A percentile compares a stretch with the other conserved stretches of the same genome.
phyloP scores from a whole-genome alignment of 1,140 invertebrate genomes.

The Zaprionus davidi region DNA sequence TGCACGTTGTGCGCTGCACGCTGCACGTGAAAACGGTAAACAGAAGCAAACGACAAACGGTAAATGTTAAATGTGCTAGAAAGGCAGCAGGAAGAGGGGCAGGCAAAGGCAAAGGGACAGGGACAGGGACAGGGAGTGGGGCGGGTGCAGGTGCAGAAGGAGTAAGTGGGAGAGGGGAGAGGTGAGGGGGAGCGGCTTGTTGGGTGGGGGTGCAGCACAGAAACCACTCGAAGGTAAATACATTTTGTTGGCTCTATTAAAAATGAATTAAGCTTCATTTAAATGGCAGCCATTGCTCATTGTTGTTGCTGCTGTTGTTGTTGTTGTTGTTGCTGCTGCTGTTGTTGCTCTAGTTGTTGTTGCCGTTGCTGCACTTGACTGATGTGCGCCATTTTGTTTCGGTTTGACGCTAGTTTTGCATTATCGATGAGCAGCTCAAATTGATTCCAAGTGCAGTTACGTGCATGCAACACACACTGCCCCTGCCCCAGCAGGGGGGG shows the following conservation, averaged over 20 bases:
- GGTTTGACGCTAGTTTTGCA: conserved; percentile 49
- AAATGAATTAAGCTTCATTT: conserved; percentile 69
- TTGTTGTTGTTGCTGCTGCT: neutral
- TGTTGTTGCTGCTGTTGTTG: conserved; percentile 1
- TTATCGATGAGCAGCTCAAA: conserved; percentile 76
- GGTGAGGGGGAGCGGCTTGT: neutral
- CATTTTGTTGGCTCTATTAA: conserved; percentile 72
- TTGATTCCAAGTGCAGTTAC: conserved; percentile 76
- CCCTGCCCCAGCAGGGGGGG: no score
- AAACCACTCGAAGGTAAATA: conserved; percentile 73
- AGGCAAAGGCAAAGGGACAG: no score
- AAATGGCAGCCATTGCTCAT: conserved; percentile 23
- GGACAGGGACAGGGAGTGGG: neutral
- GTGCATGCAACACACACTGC: conserved; percentile 59
- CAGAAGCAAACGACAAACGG: neutral
- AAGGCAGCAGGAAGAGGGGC: neutral
- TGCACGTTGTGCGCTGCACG: neutral
- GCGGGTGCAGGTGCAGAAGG: neutral
- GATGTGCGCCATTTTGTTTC: conserved; percentile 71
- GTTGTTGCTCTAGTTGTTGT: conserved; percentile 24
- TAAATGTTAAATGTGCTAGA: conserved; percentile 25
- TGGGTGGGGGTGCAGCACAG: neutral
- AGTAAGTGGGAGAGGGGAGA: neutral
- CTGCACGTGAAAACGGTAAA: conserved; percentile 13
- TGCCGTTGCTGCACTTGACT: conserved; percentile 36